Evolutionary conservation across 2,797 vertebrate genomes (phyloP).

Genomic region (Acridotheres tristis): DNA sequence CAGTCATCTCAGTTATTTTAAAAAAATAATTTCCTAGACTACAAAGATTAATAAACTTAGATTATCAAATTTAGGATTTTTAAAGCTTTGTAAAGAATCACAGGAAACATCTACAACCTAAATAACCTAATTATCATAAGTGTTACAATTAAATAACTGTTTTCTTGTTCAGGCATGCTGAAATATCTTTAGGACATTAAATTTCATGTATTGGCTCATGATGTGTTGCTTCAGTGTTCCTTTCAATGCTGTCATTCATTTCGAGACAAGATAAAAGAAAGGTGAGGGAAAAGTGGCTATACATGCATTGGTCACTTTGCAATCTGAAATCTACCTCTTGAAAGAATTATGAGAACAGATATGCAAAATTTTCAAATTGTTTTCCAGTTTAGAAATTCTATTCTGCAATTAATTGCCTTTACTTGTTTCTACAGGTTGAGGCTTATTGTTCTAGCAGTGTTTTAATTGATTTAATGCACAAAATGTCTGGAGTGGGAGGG

Average conservation of each 20-base stretch:
- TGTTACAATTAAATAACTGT: constrained; percentile 52
- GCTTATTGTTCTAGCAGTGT: not conserved
- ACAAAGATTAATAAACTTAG: not conserved
- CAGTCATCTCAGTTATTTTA: constrained; percentile 44
- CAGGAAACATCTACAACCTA: not conserved
- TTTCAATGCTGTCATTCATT: constrained; percentile 49
- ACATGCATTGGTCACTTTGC: not conserved
- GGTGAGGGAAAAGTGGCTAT: not conserved
- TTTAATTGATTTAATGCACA: constrained; percentile 33
- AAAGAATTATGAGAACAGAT: constrained; percentile 11
- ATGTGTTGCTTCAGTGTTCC: constrained; percentile 45
- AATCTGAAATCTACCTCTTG: constrained; percentile 19
- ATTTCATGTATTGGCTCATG: constrained; percentile 38
- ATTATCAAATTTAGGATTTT: not conserved
- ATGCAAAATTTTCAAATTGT: not conserved
- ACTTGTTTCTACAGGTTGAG: not conserved
- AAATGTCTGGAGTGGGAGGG: not conserved
- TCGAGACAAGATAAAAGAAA: not conserved
- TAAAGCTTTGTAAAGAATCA: constrained; percentile 56
- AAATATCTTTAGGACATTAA: constrained; percentile 47
- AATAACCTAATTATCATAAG: constrained; percentile 48
- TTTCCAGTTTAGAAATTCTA: constrained; percentile 43
- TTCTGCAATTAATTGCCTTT: constrained; percentile 22
- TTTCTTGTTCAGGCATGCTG: constrained; percentile 49
- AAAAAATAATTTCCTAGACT: constrained; percentile 29